Percentiles rank a stretch among this genome's conserved stretches.
Conservation (phyloP, 2,113 vertebrate species). For the Oreochromis spilurus region DNA sequence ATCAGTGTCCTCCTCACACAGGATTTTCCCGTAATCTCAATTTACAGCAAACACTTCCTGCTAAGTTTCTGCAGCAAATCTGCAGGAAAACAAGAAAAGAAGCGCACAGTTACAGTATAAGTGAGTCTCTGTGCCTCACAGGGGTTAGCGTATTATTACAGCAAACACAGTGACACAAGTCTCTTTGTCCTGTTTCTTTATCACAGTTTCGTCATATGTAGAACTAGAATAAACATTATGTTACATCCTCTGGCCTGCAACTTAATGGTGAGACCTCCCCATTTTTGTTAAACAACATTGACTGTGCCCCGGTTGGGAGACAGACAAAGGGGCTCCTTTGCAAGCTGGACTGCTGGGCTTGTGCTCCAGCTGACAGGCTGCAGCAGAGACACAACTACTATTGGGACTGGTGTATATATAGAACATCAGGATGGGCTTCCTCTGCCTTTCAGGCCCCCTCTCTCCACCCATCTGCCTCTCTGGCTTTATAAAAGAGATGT, state of each 20-base stretch:
- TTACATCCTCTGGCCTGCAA: neutral
- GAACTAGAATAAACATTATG: neutral
- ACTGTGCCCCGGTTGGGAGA: conserved; percentile 16
- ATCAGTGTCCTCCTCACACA: conserved; percentile 34
- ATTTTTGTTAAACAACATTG: neutral
- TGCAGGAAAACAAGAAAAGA: conserved; percentile 32
- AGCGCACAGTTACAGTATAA: neutral
- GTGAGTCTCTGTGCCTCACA: neutral
- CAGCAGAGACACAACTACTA: conserved; percentile 27
- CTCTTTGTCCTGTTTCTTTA: neutral
- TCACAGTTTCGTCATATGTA: neutral
- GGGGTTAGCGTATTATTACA: conserved; percentile 38
- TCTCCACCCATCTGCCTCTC: conserved; percentile 26
- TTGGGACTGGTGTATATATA: conserved; percentile 56
- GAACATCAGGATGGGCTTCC: conserved; percentile 55
- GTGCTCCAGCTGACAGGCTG: conserved; percentile 28
- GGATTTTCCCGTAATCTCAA: conserved; percentile 35
- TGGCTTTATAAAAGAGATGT: conserved; percentile 8
- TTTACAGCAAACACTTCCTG: conserved; percentile 58
- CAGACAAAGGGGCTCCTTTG: conserved; percentile 58
- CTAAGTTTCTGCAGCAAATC: conserved; percentile 21
- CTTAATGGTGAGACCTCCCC: neutral
- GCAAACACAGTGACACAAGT: conserved; percentile 15
- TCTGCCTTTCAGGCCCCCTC: neutral
- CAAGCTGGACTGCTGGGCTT: conserved; percentile 34